These are phyloP conservation scores for Myotis davidii DNA, from an alignment of 2,113 vertebrate genomes.

Conservation along the genomic window DNA sequence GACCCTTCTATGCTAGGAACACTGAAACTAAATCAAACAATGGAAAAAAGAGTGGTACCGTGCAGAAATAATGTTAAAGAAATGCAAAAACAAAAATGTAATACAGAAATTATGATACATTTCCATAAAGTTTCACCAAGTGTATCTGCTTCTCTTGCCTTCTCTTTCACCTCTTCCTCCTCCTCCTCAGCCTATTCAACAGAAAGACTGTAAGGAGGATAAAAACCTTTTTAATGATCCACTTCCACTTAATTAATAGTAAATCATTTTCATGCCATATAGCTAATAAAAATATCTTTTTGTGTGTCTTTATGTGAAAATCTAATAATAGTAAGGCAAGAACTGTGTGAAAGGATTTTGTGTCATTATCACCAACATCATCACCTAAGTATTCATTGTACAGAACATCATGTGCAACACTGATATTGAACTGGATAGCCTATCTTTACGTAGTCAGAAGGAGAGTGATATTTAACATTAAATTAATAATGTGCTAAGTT, in stretches of 20 bases:
- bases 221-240: not conserved
- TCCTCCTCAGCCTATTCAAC: not conserved
- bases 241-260: not conserved
- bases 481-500: not conserved
- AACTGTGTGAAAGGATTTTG: not conserved
- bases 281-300: not conserved
- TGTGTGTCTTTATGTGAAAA: not conserved
- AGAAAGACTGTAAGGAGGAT: not conserved
- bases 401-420: not conserved
- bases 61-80: not conserved
- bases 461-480: not conserved
- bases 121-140: not conserved
- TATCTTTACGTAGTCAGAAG: not conserved
- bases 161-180: not conserved
- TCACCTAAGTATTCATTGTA: not conserved
- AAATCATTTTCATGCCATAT: not conserved
- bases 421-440: not conserved
- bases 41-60: too few relatives aligned
- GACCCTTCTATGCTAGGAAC: not conserved
- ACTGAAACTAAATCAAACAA: not conserved
- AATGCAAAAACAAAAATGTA: not conserved
- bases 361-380: not conserved
- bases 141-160: not conserved
- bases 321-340: not conserved
- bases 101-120: not conserved